Conservation (phyloP, 2,113 vertebrate species). For the Cyanoderma ruficeps region DNA sequence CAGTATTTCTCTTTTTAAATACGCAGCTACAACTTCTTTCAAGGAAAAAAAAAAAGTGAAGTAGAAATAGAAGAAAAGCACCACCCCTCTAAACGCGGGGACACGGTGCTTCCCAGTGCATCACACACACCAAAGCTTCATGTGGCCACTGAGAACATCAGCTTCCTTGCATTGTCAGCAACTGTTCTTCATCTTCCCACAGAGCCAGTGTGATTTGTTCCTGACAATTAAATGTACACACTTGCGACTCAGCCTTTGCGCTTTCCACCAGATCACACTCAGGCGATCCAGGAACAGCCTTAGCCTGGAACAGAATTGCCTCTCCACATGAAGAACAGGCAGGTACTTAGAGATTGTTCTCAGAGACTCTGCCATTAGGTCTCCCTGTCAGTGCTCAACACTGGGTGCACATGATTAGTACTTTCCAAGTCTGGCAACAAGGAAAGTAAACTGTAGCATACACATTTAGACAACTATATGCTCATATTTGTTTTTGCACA, state of each 20-base stretch:
- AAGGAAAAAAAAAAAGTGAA: neutral
- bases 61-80: neutral
- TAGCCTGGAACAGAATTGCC: neutral
- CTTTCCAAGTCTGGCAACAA: neutral
- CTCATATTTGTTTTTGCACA: neutral
- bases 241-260: neutral
- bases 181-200: neutral
- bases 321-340: neutral
- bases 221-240: neutral
- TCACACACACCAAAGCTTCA: neutral
- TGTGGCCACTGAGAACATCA: neutral
- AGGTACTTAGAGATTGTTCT: neutral
- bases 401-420: neutral
- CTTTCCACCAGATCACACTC: neutral
- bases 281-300: neutral
- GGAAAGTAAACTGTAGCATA: neutral
- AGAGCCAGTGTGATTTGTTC: neutral
- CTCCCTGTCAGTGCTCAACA: neutral
- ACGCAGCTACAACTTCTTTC: neutral
- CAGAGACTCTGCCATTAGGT: neutral
- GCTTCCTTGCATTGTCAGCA: neutral
- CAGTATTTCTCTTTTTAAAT: neutral
- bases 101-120: neutral
- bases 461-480: neutral
- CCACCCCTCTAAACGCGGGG: rapidly evolving